Evolutionary conservation across 2,113 vertebrate species (phyloP), one percentile per base, ranked within the genome.

Genomic region (Saguinus imperator): DNA sequence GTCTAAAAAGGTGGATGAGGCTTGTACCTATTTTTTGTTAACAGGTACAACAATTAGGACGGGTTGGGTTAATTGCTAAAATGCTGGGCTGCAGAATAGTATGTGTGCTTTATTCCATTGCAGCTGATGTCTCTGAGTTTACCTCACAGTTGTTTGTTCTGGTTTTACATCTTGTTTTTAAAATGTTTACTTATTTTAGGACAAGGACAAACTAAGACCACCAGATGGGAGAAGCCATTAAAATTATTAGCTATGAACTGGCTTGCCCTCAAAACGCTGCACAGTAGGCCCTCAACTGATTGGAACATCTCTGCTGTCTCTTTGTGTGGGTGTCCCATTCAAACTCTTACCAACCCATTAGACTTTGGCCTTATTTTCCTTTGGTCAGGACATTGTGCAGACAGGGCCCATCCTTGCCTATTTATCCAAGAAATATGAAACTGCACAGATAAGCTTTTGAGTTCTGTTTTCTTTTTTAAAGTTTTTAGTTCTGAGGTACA

Each of bases 11-110:
- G 35, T 35, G 8, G 52, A 76, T 27, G 58, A 23, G 10, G 61
- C 11, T 1, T 57, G 40, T 11, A 20, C 8, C 27, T 13, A 23
- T 82, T 86, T 75, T 61, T 43, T 14, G 57, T 29, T 45, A 89
- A 40, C 40, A 50, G 4, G 2, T 5, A 72, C 17, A 87, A 48
- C 70, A 79, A 86, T 12, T 52, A 61, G 57, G 50, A 77, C 77
- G 20, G 11, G 18, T 94, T 83, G 18, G 14, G 8, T 87, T 87
- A 29, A 83, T 82, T 57, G 95, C 76, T 80, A 89, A 94, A 96
- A 35, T 82, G 68, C 70, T 66, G 90, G 81, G 9, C 81, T 35
- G 18, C 12, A 73, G 57, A 84, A 84, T n/a, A 80, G 7, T 45
- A 13, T 17, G 1, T 14, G 10, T 3, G 64, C 13, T 64, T 87